Conservation (phyloP, 2,888 invertebrate genomes). For the Parnassius glacialis region DNA sequence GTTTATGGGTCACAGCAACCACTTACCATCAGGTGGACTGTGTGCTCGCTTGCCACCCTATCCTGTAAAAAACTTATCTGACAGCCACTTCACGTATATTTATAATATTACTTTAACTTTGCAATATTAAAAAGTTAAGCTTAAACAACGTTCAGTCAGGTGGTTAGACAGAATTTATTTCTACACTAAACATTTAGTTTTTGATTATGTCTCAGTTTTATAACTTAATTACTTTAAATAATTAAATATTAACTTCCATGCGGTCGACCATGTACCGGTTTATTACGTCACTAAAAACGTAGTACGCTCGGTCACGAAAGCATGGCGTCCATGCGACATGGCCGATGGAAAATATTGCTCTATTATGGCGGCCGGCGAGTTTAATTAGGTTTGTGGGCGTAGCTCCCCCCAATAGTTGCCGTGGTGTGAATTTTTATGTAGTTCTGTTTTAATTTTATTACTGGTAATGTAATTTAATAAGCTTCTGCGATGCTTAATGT, state of each 20-base stretch:
- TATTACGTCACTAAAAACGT: constrained; percentile 12
- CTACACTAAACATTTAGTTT: too few species aligned
- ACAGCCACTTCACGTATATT: too few species aligned
- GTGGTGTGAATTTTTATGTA: constrained; percentile 28
- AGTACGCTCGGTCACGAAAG: constrained; percentile 8
- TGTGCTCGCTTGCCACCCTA: too few species aligned
- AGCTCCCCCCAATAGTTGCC: constrained; percentile 9
- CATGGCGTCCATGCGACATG: constrained; percentile 21
- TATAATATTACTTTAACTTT: too few species aligned
- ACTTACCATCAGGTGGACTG: too few species aligned
- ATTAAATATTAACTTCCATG: constrained; percentile 19
- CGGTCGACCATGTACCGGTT: constrained; percentile 1
- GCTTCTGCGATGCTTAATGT: neutral
- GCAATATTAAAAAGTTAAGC: too few species aligned
- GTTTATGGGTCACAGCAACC: too few species aligned
- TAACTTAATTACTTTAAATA: constrained; percentile 20
- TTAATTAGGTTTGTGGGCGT: constrained; percentile 26
- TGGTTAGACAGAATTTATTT: too few species aligned
- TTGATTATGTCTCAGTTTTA: neutral
- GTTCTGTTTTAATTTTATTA: constrained; percentile 3
- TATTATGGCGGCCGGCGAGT: constrained; percentile 26
- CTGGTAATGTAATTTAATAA: constrained; percentile 1
- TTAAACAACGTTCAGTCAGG: too few species aligned
- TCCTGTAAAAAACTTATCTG: too few species aligned
- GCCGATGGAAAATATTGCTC: constrained; percentile 29